phyloP scores from a whole-genome alignment of 1,140 invertebrate genomes.

The Eriosoma lanigerum region DNA sequence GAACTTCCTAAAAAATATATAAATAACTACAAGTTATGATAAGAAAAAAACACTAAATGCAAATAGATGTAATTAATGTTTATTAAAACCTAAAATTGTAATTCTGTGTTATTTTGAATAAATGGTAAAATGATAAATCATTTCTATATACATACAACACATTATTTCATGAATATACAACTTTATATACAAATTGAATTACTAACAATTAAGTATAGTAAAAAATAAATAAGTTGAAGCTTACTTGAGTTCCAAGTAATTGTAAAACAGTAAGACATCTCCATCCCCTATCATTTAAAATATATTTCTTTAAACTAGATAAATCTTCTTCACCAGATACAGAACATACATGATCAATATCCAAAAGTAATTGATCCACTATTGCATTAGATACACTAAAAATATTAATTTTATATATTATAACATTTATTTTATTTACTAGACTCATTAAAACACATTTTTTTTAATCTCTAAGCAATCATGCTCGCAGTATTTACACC shows the following conservation, averaged over 20 bases:
- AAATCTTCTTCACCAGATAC: conserved; percentile 59
- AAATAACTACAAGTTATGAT: neutral
- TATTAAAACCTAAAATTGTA: too few species aligned
- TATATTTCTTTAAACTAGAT: conserved; percentile 61
- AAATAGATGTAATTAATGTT: neutral
- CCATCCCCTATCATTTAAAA: conserved; percentile 66
- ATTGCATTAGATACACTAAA: conserved; percentile 63
- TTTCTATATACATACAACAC: too few species aligned
- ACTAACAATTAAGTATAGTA: neutral
- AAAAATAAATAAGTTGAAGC: conserved; percentile 31
- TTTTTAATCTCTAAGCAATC: too few species aligned
- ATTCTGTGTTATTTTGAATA: too few species aligned
- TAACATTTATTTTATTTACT: neutral
- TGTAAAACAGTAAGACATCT: conserved; percentile 64
- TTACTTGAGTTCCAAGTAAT: conserved; percentile 63
- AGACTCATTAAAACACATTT: too few species aligned
- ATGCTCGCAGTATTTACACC: too few species aligned
- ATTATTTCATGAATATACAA: too few species aligned
- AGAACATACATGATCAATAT: conserved; percentile 64
- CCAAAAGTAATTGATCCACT: conserved; percentile 66
- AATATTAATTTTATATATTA: neutral
- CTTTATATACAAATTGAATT: too few species aligned
- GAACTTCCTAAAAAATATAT: conserved; percentile 38
- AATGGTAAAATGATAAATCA: too few species aligned
- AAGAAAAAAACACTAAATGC: conserved; percentile 1